Evolutionary conservation across 2,888 invertebrate genomes (phyloP), one percentile per base, ranked within the genome.

Genomic region (Branchellion lobata): DNA sequence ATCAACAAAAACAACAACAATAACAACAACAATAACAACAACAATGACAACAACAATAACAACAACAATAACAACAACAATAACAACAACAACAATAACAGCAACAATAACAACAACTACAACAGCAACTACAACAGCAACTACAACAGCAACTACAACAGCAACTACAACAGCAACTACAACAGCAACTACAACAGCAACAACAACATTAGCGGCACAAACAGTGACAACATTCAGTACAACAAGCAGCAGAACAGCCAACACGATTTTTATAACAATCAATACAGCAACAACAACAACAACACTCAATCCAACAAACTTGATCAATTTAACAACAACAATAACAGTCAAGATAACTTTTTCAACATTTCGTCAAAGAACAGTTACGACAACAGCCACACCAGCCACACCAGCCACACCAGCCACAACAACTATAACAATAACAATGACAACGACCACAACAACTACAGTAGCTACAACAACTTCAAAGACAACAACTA

Each of bases 271-370:
- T n/a, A n/a, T n/a, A n/a, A n/a, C n/a, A n/a, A n/a, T n/a, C n/a
- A n/a, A n/a, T n/a, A 47, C 65, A 65, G 65, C 65, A 65, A 65
- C 11, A 65, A 65, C 24, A n/a, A 65, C 65, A 14, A 65, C 65
- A n/a, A 11, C 65, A 27, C 8, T n/a, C 11, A 47, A 47, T 65
- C 8, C 65, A 8, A 65, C 29, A 27, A n/a, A 14, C 5, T n/a
- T 65, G n/a, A n/a, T 65, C 47, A 47, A 18, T 47, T 47, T 47
- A 18, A 47, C 47, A 47, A 47, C 47, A 47, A 47, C 8, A 47
- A 47, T n/a, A n/a, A n/a, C n/a, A n/a, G n/a, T n/a, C n/a, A n/a
- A n/a, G n/a, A n/a, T n/a, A n/a, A n/a, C n/a, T n/a, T n/a, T 47
- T 47, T 47, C 8, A 14, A 47, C 47, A 47, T 14, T 47, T 8